These are phyloP conservation scores for Tyto alba DNA, from an alignment of 2,113 vertebrate genomes.

Conservation along the genomic window DNA sequence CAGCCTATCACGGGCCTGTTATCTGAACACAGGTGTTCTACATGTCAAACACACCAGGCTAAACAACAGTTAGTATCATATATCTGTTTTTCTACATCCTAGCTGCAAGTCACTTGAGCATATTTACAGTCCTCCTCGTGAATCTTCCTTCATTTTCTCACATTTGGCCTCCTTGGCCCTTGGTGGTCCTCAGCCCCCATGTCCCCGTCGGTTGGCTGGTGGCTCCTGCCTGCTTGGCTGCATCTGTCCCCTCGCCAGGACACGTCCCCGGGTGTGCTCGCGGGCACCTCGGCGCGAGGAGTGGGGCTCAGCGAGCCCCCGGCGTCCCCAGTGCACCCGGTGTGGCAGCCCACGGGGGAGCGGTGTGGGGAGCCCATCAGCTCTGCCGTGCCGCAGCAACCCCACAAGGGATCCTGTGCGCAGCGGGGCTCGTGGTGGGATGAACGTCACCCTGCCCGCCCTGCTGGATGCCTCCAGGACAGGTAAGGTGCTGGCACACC, in stretches of 20 bases:
- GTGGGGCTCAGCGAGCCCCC: not conserved
- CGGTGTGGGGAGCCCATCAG: too few relatives aligned
- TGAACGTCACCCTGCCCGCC: not conserved
- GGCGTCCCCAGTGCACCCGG: not conserved
- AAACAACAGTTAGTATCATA: too few relatives aligned
- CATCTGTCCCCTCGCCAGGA: not conserved
- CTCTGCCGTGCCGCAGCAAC: rapidly evolving
- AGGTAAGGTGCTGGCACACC: not conserved
- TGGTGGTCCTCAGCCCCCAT: not conserved
- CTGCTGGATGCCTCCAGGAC: too few relatives aligned
- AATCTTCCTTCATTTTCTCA: too few relatives aligned
- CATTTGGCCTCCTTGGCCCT: not conserved
- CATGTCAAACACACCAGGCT: too few relatives aligned
- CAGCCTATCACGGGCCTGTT: too few relatives aligned
- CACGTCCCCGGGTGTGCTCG: rapidly evolving
- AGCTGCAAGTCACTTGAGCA: too few relatives aligned
- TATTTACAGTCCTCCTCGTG: too few relatives aligned
- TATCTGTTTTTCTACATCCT: too few relatives aligned
- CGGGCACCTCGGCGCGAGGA: not conserved
- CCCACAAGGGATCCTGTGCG: too few relatives aligned
- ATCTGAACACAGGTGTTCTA: too few relatives aligned
- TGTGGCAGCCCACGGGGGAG: not conserved
- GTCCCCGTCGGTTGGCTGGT: not conserved
- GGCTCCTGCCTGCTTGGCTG: not conserved
- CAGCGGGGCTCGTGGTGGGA: not conserved